These are phyloP conservation scores for Bovichtus diacanthus DNA, from an alignment of 2,797 vertebrate genomes.

Conservation along the genomic window DNA sequence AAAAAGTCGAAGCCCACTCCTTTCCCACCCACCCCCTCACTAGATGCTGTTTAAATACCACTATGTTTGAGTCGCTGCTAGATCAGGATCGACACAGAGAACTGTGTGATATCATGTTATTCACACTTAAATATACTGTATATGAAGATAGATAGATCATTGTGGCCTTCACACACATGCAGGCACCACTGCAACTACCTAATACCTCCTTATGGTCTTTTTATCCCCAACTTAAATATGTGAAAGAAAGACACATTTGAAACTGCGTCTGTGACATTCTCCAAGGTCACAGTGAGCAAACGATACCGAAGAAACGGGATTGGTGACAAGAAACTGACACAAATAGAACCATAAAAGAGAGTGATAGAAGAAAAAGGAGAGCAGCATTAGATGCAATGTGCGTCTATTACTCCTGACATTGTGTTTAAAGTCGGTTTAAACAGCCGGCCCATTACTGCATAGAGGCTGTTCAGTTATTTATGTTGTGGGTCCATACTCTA, in stretches of 20 bases:
- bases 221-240: not conserved
- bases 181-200: not conserved
- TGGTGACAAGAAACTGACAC: constrained; percentile 20
- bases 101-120: not conserved
- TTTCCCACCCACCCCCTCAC: not conserved
- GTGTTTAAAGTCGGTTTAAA: constrained; percentile 32
- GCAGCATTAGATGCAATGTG: not conserved
- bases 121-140: not conserved
- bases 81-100: not conserved
- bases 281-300: constrained; percentile 49
- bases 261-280: constrained; percentile 37
- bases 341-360: constrained; percentile 33
- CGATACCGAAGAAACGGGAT: constrained; percentile 3
- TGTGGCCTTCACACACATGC: not conserved
- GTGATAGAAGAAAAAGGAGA: constrained; percentile 8
- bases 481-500: constrained; percentile 21
- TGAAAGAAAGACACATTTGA: constrained; percentile 25
- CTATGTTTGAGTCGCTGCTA: not conserved
- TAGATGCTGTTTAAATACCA: not conserved
- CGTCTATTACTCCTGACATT: constrained; percentile 5
- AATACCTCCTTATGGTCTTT: not conserved
- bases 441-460: constrained; percentile 11
- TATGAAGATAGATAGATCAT: not conserved
- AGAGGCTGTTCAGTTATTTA: constrained; percentile 44
- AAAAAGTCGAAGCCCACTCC: not conserved